These are phyloP conservation scores for Protonibea diacanthus DNA, from an alignment of 2,797 vertebrate species.

Conservation along the genomic window DNA sequence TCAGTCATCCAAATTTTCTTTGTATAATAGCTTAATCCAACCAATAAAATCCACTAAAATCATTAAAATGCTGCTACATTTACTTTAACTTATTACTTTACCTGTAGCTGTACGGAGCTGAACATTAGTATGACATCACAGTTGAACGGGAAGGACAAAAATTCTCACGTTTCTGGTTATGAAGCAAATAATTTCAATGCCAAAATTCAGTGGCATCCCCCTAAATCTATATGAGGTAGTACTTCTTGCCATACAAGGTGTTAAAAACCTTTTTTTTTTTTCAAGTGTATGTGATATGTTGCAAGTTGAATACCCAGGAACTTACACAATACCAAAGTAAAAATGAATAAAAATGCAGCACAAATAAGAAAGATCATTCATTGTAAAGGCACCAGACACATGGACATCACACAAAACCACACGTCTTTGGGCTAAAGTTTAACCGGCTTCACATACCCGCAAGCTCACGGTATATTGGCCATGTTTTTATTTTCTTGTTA, in stretches of 20 bases:
- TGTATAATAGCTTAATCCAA: background rate
- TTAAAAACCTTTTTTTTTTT: background rate
- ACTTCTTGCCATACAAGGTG: conserved; percentile 12
- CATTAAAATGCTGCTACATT: background rate
- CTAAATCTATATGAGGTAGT: conserved; percentile 32
- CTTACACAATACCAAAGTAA: conserved; percentile 45
- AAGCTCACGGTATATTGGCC: conserved; percentile 84
- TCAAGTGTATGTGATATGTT: conserved; percentile 7
- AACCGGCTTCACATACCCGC: conserved; percentile 85
- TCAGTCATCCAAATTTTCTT: conserved; percentile 1
- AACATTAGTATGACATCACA: conserved; percentile 67
- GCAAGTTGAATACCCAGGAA: conserved; percentile 33
- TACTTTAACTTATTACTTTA: background rate
- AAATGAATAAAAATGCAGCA: conserved; percentile 56
- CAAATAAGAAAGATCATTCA: conserved; percentile 47
- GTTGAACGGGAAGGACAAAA: conserved; percentile 31
- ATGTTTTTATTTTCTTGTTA: conserved; percentile 78
- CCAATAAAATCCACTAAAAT: background rate
- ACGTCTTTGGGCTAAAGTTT: conserved; percentile 75
- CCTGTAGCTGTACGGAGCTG: conserved; percentile 15
- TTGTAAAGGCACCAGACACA: conserved; percentile 71
- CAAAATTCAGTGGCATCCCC: conserved; percentile 62
- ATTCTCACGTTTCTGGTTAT: background rate
- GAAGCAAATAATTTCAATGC: conserved; percentile 17
- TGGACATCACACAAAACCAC: conserved; percentile 80